Percentiles rank a stretch among this genome's conserved stretches.
These are phyloP conservation scores for Anabacerthia variegaticeps DNA, from an alignment of 2,797 vertebrate genomes.

Conservation along the genomic window DNA sequence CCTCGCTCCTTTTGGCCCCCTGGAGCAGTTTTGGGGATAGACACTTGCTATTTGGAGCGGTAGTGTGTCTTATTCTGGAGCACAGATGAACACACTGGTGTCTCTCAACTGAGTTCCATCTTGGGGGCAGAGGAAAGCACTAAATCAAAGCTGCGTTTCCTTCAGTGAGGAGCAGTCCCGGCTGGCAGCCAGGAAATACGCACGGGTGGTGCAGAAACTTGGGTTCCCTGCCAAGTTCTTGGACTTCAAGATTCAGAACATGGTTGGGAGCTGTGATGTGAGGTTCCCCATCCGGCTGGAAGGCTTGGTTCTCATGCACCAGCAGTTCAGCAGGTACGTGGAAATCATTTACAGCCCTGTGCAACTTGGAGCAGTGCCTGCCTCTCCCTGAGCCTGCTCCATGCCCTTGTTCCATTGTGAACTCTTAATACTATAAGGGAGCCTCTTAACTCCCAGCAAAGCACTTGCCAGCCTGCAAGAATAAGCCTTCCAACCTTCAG, in stretches of 20 bases:
- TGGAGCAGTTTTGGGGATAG: neutral
- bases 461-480: neutral
- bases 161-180: conserved; percentile 91
- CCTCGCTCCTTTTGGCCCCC: neutral
- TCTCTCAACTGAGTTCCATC: neutral
- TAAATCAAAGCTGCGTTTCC: neutral
- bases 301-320: conserved; percentile 91
- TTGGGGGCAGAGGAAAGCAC: neutral
- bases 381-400: neutral
- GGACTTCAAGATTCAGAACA: conserved; percentile 98
- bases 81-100: neutral
- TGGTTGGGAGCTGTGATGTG: conserved; percentile 97
- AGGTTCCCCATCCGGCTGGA: conserved; percentile 93
- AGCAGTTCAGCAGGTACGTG: conserved; percentile 92
- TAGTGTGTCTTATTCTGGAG: neutral
- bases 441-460: neutral
- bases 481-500: neutral
- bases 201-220: conserved; percentile 93
- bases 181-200: conserved; percentile 92
- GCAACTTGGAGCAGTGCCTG: neutral
- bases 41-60: neutral
- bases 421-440: neutral
- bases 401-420: neutral
- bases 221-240: conserved; percentile 94
- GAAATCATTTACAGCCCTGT: neutral